A percentile compares a stretch with the other conserved stretches of the same genome.
These are phyloP conservation scores for Drosophila cardini DNA, from an alignment of 1,140 invertebrate species.

Conservation along the genomic window DNA sequence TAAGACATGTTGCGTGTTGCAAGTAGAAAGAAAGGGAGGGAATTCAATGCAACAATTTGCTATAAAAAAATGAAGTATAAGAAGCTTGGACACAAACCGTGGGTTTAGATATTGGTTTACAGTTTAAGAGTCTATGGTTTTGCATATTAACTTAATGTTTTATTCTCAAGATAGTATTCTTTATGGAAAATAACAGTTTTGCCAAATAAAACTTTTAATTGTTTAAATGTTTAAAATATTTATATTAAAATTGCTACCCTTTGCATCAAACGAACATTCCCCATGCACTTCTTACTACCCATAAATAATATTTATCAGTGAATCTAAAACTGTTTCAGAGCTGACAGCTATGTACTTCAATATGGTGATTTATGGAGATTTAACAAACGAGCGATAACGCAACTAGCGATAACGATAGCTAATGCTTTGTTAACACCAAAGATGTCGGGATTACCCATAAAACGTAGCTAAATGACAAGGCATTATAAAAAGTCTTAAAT, in stretches of 20 bases:
- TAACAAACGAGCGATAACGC: too few relatives aligned
- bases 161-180: too few relatives aligned
- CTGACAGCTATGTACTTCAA: not conserved
- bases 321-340: not conserved
- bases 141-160: too few relatives aligned
- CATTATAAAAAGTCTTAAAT: constrained; percentile 10
- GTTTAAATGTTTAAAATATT: too few relatives aligned
- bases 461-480: not conserved
- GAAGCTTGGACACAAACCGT: not conserved
- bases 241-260: too few relatives aligned
- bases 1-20: constrained; percentile 1
- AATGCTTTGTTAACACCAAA: too few relatives aligned
- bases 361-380: too few relatives aligned
- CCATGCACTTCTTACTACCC: too few relatives aligned
- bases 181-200: too few relatives aligned
- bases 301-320: not conserved
- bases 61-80: not conserved
- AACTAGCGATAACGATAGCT: too few relatives aligned
- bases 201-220: too few relatives aligned
- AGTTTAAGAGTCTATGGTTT: constrained; percentile 19
- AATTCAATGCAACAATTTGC: constrained; percentile 1
- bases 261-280: too few relatives aligned
- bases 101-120: constrained; percentile 3
- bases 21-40: not conserved
- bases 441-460: not conserved